Evolutionary conservation across 2,113 vertebrate genomes (phyloP).

Genomic region (Lepisosteus osseus): DNA sequence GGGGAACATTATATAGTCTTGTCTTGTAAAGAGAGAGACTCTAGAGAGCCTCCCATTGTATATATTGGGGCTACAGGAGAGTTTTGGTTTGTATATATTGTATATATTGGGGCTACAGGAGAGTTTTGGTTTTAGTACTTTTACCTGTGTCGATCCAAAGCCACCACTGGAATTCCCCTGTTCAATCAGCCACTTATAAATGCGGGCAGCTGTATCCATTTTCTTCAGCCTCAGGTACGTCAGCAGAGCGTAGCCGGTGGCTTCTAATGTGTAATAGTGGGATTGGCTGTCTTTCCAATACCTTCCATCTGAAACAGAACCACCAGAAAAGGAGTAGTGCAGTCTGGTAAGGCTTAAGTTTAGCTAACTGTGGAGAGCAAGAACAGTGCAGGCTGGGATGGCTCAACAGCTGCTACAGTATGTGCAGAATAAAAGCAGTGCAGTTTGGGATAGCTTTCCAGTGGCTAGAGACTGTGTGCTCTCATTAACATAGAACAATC

Average conservation of each 20-base stretch:
- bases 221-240: constrained; percentile 51
- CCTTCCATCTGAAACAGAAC: constrained; percentile 31
- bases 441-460: background rate
- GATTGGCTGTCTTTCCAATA: constrained; percentile 54
- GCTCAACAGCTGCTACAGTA: background rate
- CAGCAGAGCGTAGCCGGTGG: constrained; percentile 63
- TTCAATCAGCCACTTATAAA: constrained; percentile 63
- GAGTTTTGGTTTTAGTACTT: too few relatives aligned
- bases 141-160: constrained; percentile 69
- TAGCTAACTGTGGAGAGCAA: too few relatives aligned
- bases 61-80: too few relatives aligned
- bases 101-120: background rate
- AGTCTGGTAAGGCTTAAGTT: too few relatives aligned
- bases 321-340: background rate
- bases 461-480: background rate
- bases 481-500: too few relatives aligned
- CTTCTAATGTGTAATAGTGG: constrained; percentile 54
- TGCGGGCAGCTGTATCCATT: constrained; percentile 35
- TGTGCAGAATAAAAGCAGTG: background rate
- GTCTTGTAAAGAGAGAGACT: too few relatives aligned
- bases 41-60: too few relatives aligned
- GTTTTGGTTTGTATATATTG: too few relatives aligned
- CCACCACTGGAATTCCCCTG: constrained; percentile 53
- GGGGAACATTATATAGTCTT: too few relatives aligned
- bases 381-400: background rate